A percentile compares a stretch with the other conserved stretches of the same genome.
These are phyloP conservation scores for Nymphalis c-album DNA, from an alignment of 2,888 invertebrate species.

Conservation along the genomic window DNA sequence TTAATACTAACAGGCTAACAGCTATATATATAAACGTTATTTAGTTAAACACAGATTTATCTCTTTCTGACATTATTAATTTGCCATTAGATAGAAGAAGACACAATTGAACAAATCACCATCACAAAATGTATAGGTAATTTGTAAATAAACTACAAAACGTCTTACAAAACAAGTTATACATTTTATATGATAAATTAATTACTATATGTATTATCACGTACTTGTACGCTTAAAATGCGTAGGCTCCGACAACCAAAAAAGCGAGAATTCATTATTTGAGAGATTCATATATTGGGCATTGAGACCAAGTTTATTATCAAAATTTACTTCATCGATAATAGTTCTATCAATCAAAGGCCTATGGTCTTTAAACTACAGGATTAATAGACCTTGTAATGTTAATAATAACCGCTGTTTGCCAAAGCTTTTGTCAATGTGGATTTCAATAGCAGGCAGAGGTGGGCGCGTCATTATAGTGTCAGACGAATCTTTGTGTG, in stretches of 20 bases:
- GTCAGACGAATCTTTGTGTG: conserved; percentile 56
- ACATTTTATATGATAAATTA: too few species aligned
- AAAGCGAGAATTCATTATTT: conserved; percentile 10
- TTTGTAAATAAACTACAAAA: too few species aligned
- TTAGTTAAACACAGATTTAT: too few species aligned
- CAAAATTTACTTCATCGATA: conserved; percentile 36
- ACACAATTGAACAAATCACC: not conserved
- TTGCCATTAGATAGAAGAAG: too few species aligned
- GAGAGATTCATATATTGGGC: not conserved
- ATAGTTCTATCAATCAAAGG: conserved; percentile 43
- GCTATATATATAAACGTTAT: too few species aligned
- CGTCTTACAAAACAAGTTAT: too few species aligned
- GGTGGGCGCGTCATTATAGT: conserved; percentile 75
- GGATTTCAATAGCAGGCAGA: conserved; percentile 68
- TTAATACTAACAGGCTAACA: too few species aligned
- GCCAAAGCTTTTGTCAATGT: conserved; percentile 74
- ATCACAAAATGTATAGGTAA: not conserved
- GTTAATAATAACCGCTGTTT: conserved; percentile 73
- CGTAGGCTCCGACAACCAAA: not conserved
- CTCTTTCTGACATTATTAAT: too few species aligned
- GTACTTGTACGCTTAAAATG: not conserved
- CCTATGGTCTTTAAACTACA: not conserved
- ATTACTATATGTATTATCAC: not conserved
- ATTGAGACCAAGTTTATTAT: conserved; percentile 29
- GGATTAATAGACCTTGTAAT: conserved; percentile 44